Evolutionary conservation across 1,140 invertebrate genomes (phyloP), one percentile per base, ranked within the genome.

Genomic region (Parapsyche elsis): DNA sequence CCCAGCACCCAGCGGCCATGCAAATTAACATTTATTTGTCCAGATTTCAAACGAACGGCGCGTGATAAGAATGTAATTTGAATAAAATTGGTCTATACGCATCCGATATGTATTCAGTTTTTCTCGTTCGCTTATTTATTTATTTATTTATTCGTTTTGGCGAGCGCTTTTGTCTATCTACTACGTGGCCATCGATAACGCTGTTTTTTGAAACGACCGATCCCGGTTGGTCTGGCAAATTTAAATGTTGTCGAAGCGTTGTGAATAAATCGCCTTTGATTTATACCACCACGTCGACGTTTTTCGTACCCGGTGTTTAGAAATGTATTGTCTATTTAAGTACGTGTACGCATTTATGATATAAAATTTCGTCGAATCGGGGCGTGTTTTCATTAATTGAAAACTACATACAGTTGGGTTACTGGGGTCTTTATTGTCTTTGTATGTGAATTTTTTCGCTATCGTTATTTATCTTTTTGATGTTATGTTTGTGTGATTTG

Each of bases 1-100:
- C 45, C 16, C 49, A 10, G 16, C 12, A 67, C 21, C 30, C 24
- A 23, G 4, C 5, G 64, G 64, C 24, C 12, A 67, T 67, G 64
- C 21, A 67, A 67, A 67, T 67, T 67, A 67, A 67, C 64, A 26
- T 67, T 67, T 53, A 14, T 53, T 53, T 24, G 64, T 30, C 24
- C 24, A 67, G 64, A 67, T 67, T 30, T 67, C 9, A 24, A 26
- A 67, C 21, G 64, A 61, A 24, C 64, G 24, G 19, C 64, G 21
- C 21, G 21, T 23, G 57, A 67, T 67, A 67, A 30, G 21, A 24
- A 10, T 24, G 23, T 23, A 26, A 67, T 67, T 67, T 67, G 64
- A 30, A 67, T 67, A 67, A 67, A 67, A 67, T 67, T 67, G 24
- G 57, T 38, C 49, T 53, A 53, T 12, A 14, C 49, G 10, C 2